These are phyloP conservation scores for Dendrolimus houi DNA, from an alignment of 2,888 invertebrate genomes.

Conservation along the genomic window DNA sequence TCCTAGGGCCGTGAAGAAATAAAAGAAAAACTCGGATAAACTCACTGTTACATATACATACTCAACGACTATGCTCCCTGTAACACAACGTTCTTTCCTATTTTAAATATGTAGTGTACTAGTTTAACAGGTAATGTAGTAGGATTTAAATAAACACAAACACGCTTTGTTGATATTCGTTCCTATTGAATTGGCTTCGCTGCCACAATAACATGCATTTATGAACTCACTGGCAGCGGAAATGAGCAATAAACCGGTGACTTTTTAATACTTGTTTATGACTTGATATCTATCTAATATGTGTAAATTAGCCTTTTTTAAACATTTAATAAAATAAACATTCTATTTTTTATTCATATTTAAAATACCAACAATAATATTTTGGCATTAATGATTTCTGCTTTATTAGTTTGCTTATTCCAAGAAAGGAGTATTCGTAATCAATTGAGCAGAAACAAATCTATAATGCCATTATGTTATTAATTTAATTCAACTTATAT, in stretches of 20 bases:
- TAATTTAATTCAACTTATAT: slow-evolving; percentile 46
- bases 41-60: neutral
- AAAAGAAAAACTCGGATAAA: neutral
- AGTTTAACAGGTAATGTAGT: no score
- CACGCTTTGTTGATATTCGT: slow-evolving; percentile 18
- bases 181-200: neutral
- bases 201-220: neutral
- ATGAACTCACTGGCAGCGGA: slow-evolving; percentile 18
- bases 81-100: no score
- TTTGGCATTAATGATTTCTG: no score
- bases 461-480: slow-evolving; percentile 13
- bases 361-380: no score
- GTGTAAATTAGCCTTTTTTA: slow-evolving; percentile 29
- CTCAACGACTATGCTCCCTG: neutral
- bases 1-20: no score
- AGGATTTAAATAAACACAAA: slow-evolving; percentile 10
- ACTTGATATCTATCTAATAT: slow-evolving; percentile 28
- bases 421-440: no score
- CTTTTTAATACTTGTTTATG: slow-evolving; percentile 30
- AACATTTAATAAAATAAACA: neutral
- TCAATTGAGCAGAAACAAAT: no score
- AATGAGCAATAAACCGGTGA: slow-evolving; percentile 25
- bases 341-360: neutral
- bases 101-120: no score
- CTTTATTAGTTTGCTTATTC: no score